Evolutionary conservation across 2,113 vertebrate genomes (phyloP), one percentile per base, ranked within the genome.

Genomic region (Psammodynastes pulverulentus): DNA sequence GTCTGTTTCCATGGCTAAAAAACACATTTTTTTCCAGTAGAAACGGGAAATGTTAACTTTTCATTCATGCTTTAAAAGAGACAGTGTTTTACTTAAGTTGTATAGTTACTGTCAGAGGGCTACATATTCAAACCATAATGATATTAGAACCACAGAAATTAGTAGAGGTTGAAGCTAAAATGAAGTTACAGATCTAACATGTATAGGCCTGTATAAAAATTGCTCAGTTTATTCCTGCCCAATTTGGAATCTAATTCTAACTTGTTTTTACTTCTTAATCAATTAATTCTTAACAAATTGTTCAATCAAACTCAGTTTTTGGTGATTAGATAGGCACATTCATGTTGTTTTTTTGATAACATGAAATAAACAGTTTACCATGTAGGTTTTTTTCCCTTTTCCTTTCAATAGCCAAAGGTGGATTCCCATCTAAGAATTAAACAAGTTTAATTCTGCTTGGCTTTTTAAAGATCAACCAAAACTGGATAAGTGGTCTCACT

Each of bases 11-110:
- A 88, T 88, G 89, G 29, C 46, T 39, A 1, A 90, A 58, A 54
- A 23, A 51, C 21, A 51, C 13, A 86, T 39, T 92, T 97, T 34
- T 92, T 97, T 96, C 94, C 56, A 91, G 93, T 88, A 89, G 93
- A 90, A 94, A 94, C 84, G 89, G 95, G 85, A 95, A 95, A 90
- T 96, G n/a, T 4, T 95, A 94, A 93, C 86, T 92, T 93, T 46
- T 29, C 86, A 90, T 95, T 45, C 62, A 21, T 13, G 24, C 84
- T 94, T 48, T 23, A 91, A 93, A 94, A 90, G 4, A 24, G 21
- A 26, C 43, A 89, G 92, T 92, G 43, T n/a, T 52, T n/a, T 52
- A 43, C 90, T 95, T 46, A 52, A 23, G 54, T 46, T 92, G 45
- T 48, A n/a, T 95, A 90, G 93, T 97, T 94, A 93, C 84, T 95